Conservation (phyloP, 2,113 vertebrate genomes). For the Ptilorrhoa leucosticta region DNA sequence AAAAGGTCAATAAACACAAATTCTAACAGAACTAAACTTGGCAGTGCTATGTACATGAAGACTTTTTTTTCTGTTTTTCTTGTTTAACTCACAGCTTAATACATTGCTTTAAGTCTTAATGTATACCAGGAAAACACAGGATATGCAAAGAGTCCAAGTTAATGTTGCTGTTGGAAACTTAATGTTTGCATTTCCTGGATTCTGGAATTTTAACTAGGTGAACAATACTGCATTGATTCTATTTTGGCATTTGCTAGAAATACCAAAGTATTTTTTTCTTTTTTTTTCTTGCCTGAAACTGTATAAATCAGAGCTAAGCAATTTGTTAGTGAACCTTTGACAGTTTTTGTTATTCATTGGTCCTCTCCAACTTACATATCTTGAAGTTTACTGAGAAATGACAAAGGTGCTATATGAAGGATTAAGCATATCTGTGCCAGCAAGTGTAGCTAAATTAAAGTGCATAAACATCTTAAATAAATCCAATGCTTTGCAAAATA, state of each 20-base stretch:
- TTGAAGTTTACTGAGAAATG: neutral
- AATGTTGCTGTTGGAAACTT: slow-evolving; percentile 61
- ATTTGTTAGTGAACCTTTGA: neutral
- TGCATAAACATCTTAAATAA: neutral
- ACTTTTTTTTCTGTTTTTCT: slow-evolving; percentile 43
- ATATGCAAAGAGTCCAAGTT: slow-evolving; percentile 42
- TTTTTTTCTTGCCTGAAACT: neutral
- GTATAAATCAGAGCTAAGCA: neutral
- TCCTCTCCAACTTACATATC: neutral
- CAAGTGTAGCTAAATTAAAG: neutral
- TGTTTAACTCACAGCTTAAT: slow-evolving; percentile 37
- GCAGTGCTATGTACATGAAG: neutral
- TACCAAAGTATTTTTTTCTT: neutral
- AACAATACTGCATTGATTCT: slow-evolving; percentile 59
- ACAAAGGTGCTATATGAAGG: neutral
- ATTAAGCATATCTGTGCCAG: neutral
- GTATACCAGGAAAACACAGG: slow-evolving; percentile 50
- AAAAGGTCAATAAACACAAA: slow-evolving; percentile 23
- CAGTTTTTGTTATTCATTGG: neutral
- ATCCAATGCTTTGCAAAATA: neutral
- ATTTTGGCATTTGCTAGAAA: slow-evolving; percentile 44
- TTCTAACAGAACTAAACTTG: neutral
- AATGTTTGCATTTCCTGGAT: slow-evolving; percentile 57
- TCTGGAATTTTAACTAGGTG: slow-evolving; percentile 33
- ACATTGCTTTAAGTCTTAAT: slow-evolving; percentile 13